Evolutionary conservation across 2,797 vertebrate species (phyloP), one percentile per base, ranked within the genome.

Genomic region (Eutrigla gurnardus): DNA sequence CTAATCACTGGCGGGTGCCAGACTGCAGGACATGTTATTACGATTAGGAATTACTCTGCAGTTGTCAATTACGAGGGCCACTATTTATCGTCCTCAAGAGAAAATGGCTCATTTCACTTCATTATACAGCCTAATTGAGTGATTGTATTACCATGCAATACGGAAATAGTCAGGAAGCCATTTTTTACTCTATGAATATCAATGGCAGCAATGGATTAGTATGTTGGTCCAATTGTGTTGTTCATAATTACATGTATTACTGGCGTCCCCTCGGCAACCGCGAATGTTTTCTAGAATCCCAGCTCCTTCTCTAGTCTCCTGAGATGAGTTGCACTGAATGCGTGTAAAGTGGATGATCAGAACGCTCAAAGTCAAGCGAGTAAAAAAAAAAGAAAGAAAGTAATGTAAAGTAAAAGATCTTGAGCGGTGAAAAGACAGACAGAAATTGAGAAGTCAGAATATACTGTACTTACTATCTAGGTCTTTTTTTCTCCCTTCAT

Each of bases 31-130:
- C 82, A 80, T 80, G 88, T 89, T 84, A 86, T 89, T 90, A 86
- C 68, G 81, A 88, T 91, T 86, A 90, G 87, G 81, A 89, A 88
- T 92, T 82, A 84, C 82, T 81, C 85, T 54, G 84, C 81, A 75
- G 81, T 90, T 88, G 91, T 93, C 88, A 91, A 89, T 92, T 92
- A 90, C 25, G 45, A 86, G 76, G 78, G 79, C 82, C 86, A 84
- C 90, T 92, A 86, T 93, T 90, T 90, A 89, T 88, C 74, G 9
- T 86, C 88, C 92, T 91, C 90, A 33, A 86, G 92, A 92, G 92
- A 93, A 91, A 92, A 92, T 50, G 83, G 70, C 89, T 91, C 87
- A 93, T 92, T 94, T 92, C 85, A 84, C 90, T 92, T 92, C 91
- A 93, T 90, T 92, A 90, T 88, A 81, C 89, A 82, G 77, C 57